These are phyloP conservation scores for Latrodectus geometricus DNA, from an alignment of 1,140 invertebrate genomes.

Conservation along the genomic window DNA sequence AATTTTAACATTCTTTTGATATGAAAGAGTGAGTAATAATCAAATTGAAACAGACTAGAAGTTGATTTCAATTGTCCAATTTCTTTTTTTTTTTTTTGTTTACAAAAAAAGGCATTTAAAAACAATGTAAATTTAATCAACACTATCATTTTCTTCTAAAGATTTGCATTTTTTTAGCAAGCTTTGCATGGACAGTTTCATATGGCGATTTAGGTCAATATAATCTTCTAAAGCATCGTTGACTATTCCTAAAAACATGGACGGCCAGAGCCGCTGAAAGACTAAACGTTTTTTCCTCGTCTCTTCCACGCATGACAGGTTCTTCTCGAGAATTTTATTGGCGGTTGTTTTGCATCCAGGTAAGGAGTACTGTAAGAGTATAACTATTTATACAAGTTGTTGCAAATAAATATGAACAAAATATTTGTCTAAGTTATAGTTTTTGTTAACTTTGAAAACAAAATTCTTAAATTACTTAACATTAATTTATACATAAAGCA, in stretches of 20 bases:
- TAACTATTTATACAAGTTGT: too few species aligned
- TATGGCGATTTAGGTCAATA: constrained; percentile 57
- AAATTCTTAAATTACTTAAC: too few species aligned
- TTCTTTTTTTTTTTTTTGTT: too few species aligned
- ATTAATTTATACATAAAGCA: too few species aligned
- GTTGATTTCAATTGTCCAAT: constrained; percentile 20
- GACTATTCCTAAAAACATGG: constrained; percentile 58
- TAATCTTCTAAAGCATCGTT: constrained; percentile 60
- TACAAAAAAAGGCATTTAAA: constrained; percentile 23
- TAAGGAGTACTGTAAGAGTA: constrained; percentile 40
- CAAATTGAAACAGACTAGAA: constrained; percentile 31
- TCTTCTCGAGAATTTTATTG: constrained; percentile 49
- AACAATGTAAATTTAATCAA: constrained; percentile 36
- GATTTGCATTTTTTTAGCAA: constrained; percentile 60
- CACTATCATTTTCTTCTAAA: constrained; percentile 53
- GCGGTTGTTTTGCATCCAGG: constrained; percentile 55
- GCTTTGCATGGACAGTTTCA: constrained; percentile 60
- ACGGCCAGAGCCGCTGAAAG: constrained; percentile 61
- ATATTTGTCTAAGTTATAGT: too few species aligned
- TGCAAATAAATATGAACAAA: too few species aligned
- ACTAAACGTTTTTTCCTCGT: constrained; percentile 55
- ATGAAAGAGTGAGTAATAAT: constrained; percentile 31
- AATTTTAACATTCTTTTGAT: constrained; percentile 34
- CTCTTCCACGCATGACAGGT: constrained; percentile 33
- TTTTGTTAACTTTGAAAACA: too few species aligned